A percentile compares a stretch with the other conserved stretches of the same genome.
These are phyloP conservation scores for Aphidius ervi DNA, from an alignment of 1,140 invertebrate species.

Conservation along the genomic window DNA sequence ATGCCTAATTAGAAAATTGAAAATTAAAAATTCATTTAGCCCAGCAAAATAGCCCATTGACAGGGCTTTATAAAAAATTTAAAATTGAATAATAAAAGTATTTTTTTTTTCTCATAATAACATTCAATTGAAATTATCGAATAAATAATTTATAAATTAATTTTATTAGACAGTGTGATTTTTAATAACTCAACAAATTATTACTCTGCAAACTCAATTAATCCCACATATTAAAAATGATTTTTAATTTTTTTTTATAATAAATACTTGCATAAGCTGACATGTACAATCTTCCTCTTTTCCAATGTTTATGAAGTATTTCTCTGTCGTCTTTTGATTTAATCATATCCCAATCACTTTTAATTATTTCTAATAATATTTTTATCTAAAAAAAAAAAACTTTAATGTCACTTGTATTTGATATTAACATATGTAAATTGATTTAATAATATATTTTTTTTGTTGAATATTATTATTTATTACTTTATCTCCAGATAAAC, in stretches of 20 bases:
- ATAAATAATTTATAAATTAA: neutral
- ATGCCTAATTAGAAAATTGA: neutral
- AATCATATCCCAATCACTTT: slow-evolving; percentile 15
- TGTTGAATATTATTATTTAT: neutral
- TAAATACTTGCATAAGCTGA: slow-evolving; percentile 13
- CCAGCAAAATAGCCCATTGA: neutral
- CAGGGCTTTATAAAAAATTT: neutral
- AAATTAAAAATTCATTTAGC: neutral
- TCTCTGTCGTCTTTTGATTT: neutral
- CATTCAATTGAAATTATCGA: neutral
- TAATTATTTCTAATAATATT: neutral
- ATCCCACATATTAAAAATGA: neutral
- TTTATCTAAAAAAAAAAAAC: slow-evolving; percentile 9
- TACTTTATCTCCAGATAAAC: slow-evolving; percentile 12
- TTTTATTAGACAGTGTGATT: too few species aligned
- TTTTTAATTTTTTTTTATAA: neutral
- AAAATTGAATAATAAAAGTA: neutral
- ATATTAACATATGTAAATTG: too few species aligned
- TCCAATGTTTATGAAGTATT: slow-evolving; percentile 11
- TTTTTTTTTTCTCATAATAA: too few species aligned
- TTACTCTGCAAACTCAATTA: neutral
- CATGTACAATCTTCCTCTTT: slow-evolving; percentile 7
- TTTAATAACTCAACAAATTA: too few species aligned
- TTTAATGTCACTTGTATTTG: neutral
- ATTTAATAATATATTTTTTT: too few species aligned